These are phyloP conservation scores for Corvus moneduloides DNA, from an alignment of 2,113 vertebrate genomes.

Conservation along the genomic window DNA sequence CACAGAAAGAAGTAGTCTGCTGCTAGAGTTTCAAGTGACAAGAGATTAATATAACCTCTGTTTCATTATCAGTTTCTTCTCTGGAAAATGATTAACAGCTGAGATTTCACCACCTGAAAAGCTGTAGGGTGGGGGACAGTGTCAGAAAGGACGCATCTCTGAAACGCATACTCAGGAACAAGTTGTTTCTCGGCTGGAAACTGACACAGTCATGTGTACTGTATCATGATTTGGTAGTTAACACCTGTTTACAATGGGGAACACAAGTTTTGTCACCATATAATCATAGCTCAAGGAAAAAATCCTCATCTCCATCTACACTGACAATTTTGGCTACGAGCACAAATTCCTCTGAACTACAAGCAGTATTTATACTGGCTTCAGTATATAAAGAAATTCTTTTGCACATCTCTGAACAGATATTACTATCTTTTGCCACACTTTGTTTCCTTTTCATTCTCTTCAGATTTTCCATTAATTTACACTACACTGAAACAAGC, in stretches of 20 bases:
- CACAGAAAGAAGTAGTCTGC: neutral
- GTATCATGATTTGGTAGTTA: neutral
- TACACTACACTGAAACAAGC: neutral
- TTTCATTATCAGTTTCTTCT: neutral
- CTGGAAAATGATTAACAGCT: neutral
- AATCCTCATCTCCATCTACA: neutral
- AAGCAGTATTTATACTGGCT: neutral
- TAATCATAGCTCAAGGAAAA: neutral
- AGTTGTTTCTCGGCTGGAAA: neutral
- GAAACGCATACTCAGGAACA: neutral
- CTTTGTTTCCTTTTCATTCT: neutral
- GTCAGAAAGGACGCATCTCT: neutral
- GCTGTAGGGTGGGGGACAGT: neutral
- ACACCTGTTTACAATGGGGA: neutral
- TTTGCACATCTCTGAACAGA: constrained; percentile 7
- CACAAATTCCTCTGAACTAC: neutral
- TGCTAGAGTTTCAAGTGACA: neutral
- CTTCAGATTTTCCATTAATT: constrained; percentile 16
- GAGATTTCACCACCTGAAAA: neutral
- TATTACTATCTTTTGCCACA: neutral
- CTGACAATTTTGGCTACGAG: neutral
- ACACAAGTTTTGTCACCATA: neutral
- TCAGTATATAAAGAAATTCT: neutral
- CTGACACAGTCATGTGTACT: neutral
- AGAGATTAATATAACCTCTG: neutral